Base-by-base conservation (phyloP, 2,888 invertebrate species). In the Hoplodrina ambigua region DNA sequence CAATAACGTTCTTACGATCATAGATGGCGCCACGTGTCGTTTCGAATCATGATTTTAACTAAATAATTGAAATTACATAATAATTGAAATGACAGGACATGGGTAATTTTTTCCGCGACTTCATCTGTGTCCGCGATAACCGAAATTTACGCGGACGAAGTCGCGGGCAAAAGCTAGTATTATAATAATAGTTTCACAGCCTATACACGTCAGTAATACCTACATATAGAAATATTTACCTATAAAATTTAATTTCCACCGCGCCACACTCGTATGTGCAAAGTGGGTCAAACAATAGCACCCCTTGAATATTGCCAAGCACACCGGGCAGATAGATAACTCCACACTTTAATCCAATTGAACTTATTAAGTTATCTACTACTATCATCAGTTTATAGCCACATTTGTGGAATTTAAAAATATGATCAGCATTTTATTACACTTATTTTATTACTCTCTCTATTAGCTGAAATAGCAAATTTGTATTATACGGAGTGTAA, bases 241-340 rank as follows among this genome's bases (percentile, higher is more conserved):
- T 49, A 62, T 55, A 57, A 53, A 66, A 52, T 62, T 63, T 68
- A 69, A 70, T 81, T 80, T 65, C 30, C 74, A 17, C 50, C 67
- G 30, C 64, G 30, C 64, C 56, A 53, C 68, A 44, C 49, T 68
- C 79, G 65, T 78, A 70, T 80, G 69, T 78, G 68, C 67, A 75
- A 90, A 89, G 84, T 90, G 79, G 90, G 89, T 90, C 90, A 90
- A 86, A 89, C 86, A 88, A 89, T 87, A 88, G 83, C 84, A 83
- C 75, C 78, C 81, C 81, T 78, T 59, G 82, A 75, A 85, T 70
- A 82, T 82, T 76, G 82, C 68, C 71, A 67, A 78, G 75, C 81
- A 63, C 82, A 83, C 69, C 75, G 82, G 75, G 59, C 75, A 78
- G 76, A 80, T 75, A 76, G 80, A 86, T 86, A 81, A 87, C 81